Base-by-base conservation (phyloP, 2,888 invertebrate species). In the Scaptomyza caliginosa region DNA sequence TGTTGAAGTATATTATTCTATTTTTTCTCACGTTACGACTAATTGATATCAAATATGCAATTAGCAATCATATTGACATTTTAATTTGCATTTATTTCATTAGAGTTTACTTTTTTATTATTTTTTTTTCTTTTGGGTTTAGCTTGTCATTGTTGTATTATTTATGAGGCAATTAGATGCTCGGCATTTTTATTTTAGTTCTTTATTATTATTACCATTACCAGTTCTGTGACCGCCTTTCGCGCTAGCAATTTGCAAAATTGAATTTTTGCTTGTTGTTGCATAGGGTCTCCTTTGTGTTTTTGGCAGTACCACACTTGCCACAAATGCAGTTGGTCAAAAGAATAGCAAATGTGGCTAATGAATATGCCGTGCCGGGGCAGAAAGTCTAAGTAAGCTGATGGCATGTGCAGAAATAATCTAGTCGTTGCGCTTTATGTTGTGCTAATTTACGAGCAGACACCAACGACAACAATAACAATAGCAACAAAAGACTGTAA, bases 1-100 rank as follows among this genome's bases (percentile, higher is more conserved):
- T 55, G 48, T 34, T 23, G 39, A 21, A 43, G 40, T 46, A 55
- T 36, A 50, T 24, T 21, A 34, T 19, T 34, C 11, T 39, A 5
- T 36, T 17, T 17, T 24, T 11, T 11, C 58, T 40, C 26, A 30
- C 6, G 39, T 51, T 62, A 40, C 24, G 28, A 4, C 60, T 66
- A 74, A 83, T 79, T 83, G 83, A 79, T 79, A 83, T 86, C 67
- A 76, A 82, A 82, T 82, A 76, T 76, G 86, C 73, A 79, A 76
- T 79, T 76, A 76, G 77, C 67, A 52, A 65, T 51, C 38, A 67
- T 42, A 62, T 65, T 74, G 51, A 45, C 50, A 42, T 56, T 62
- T 59, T 43, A 17, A 38, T 71, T 34, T 57, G 38, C 17, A 43
- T 36, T 42, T 30, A 48, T 42, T 59, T 19, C 2, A 21, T 17